These are phyloP conservation scores for Megalopta genalis DNA, from an alignment of 1,140 invertebrate genomes.

Conservation along the genomic window DNA sequence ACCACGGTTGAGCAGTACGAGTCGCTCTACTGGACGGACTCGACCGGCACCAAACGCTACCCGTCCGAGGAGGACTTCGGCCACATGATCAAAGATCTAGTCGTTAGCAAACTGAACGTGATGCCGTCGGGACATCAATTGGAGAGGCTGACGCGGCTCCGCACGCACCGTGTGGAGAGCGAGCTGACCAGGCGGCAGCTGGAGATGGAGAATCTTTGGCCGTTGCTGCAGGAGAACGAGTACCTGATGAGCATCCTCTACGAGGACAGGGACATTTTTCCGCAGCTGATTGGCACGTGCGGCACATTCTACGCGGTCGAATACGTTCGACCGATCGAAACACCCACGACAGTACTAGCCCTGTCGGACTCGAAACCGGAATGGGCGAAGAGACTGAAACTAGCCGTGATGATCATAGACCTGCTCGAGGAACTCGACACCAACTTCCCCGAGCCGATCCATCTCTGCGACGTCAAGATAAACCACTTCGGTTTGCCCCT, in stretches of 20 bases:
- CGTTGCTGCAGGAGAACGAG: conserved; percentile 84
- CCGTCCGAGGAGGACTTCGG: conserved; percentile 81
- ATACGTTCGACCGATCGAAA: conserved; percentile 80
- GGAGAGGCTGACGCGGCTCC: conserved; percentile 76
- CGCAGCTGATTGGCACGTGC: conserved; percentile 85
- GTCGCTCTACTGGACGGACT: conserved; percentile 78
- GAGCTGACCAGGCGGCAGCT: conserved; percentile 71
- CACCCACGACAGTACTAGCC: conserved; percentile 67
- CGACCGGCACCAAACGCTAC: conserved; percentile 76
- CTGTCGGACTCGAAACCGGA: conserved; percentile 69
- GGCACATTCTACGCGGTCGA: conserved; percentile 84
- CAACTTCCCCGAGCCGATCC: conserved; percentile 81
- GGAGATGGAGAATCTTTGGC: conserved; percentile 84
- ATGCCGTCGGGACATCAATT: conserved; percentile 77
- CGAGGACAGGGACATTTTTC: conserved; percentile 83
- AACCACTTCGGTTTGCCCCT: conserved; percentile 84
- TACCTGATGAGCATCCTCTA: conserved; percentile 83
- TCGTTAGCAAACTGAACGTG: conserved; percentile 81
- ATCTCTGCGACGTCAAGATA: conserved; percentile 85
- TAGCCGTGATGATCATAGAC: conserved; percentile 83
- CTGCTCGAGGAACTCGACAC: conserved; percentile 82
- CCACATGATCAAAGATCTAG: conserved; percentile 78
- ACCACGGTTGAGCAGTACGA: conserved; percentile 65
- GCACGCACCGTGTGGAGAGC: conserved; percentile 75
- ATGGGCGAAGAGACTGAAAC: conserved; percentile 76